Evolutionary conservation across 2,888 invertebrate species (phyloP).

Genomic region (Odontocerum albicorne): DNA sequence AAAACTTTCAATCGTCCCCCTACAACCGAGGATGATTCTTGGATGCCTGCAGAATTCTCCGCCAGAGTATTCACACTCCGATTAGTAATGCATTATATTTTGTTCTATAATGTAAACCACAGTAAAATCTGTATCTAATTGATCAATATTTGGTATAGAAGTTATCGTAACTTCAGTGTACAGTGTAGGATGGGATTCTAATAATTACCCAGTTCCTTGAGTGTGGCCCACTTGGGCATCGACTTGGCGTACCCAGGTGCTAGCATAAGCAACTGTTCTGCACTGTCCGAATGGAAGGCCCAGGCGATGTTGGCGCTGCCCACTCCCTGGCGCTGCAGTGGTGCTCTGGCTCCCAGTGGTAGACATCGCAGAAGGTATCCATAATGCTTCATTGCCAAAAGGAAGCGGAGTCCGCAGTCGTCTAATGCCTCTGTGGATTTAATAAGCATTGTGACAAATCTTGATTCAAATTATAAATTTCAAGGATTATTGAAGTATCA

Average conservation of each 20-base stretch:
- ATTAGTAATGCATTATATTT: too few species aligned
- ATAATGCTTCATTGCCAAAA: conserved; percentile 97
- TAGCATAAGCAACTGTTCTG: conserved; percentile 88
- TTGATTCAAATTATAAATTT: conserved; percentile 2
- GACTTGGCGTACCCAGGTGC: conserved; percentile 87
- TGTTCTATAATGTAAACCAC: too few species aligned
- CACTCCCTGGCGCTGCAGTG: conserved; percentile 83
- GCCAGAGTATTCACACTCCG: too few species aligned
- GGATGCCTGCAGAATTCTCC: too few species aligned
- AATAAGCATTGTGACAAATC: conserved; percentile 9
- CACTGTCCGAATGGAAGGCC: conserved; percentile 99
- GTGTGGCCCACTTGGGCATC: conserved; percentile 84
- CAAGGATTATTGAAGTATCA: too few species aligned
- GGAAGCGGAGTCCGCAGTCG: conserved; percentile 94
- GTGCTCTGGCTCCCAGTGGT: conserved; percentile 84
- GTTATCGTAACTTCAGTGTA: background rate
- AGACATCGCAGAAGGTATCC: conserved; percentile 92
- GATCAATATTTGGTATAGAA: too few species aligned
- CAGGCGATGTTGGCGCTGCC: conserved; percentile 93
- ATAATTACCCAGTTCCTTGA: conserved; percentile 76
- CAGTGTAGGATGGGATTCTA: background rate
- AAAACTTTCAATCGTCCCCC: too few species aligned
- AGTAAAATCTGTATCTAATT: too few species aligned
- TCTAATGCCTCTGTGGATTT: conserved; percentile 75
- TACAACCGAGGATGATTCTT: too few species aligned